A percentile compares a stretch with the other conserved stretches of the same genome.
Conservation (phyloP, 2,888 invertebrate genomes). For the Epinotia bilunana region DNA sequence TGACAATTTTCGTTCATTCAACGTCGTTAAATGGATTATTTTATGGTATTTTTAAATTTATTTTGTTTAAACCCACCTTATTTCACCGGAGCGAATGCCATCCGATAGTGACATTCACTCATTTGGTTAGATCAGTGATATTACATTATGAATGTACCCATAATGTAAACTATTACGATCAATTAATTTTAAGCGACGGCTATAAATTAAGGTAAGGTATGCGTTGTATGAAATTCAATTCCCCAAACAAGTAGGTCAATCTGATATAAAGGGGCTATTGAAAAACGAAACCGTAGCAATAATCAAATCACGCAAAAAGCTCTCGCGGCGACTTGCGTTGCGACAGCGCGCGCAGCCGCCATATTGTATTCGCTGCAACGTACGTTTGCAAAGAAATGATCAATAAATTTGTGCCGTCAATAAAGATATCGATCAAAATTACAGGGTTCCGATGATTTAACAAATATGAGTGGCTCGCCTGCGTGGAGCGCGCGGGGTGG, state of each 20-base stretch:
- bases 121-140: background rate
- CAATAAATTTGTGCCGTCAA: conserved; percentile 82
- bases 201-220: conserved; percentile 46
- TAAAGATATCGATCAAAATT: conserved; percentile 85
- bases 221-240: conserved; percentile 72
- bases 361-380: conserved; percentile 76
- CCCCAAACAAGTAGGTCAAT: conserved; percentile 76
- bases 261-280: conserved; percentile 80
- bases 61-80: no score
- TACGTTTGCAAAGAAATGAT: conserved; percentile 80
- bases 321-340: conserved; percentile 72
- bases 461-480: conserved; percentile 79
- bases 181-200: conserved; percentile 21
- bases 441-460: conserved; percentile 83
- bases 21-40: no score
- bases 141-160: background rate
- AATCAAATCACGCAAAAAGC: conserved; percentile 72
- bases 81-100: no score
- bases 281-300: conserved; percentile 81
- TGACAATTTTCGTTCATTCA: no score
- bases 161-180: conserved; percentile 15
- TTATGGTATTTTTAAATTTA: no score
- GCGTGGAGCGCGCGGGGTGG: conserved; percentile 74
- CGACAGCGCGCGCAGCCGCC: conserved; percentile 69
- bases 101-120: background rate